Evolutionary conservation across 2,113 vertebrate species (phyloP), one percentile per base, ranked within the genome.

Genomic region (Apistogramma diplotaenia): DNA sequence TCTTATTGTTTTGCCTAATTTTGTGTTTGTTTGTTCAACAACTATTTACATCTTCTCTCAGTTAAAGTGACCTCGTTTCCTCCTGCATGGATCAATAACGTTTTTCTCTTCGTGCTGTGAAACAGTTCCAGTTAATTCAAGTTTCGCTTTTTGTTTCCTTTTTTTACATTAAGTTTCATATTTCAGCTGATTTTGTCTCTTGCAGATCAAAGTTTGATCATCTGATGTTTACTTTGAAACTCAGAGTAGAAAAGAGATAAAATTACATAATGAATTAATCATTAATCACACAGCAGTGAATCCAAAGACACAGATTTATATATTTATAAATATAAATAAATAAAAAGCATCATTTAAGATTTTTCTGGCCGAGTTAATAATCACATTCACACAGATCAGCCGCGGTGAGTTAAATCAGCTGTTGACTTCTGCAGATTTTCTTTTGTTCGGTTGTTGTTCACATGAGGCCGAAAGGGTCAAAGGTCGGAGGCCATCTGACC

Each of bases 401-500:
- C 1, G 49, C 8, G 23, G 23, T 27, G 31, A 54, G 21, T 76
- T 27, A 1, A 70, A 70, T 51, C 79, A 81, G 67, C 31, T 67
- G 78, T 85, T 80, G 81, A 83, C 76, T 76, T 49, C 25, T 54
- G 71, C 78, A 3, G 49, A 18, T 70, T 65, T 56, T 61, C 49
- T 60, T 87, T 86, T 85, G 78, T 79, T 16, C 10, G 21, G 60
- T 56, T 56, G 33, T 82, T 84, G 76, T 49, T 71, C 79, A 88
- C 65, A 87, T 46, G 33, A 82, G 67, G 87, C 78, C 21, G 37
- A 31, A 11, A 56, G 72, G 94, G 78, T 58, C 60, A 77, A 51
- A 88, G 86, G 78, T 93, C 91, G 91, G 77, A 93, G 94, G 93
- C 88, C 83, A 88, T 83, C 80, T 90, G 77, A 92, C 87, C 85